phyloP scores from a whole-genome alignment of 53 echinoderm and acorn worm genomes.

The Arbacia lixula region DNA sequence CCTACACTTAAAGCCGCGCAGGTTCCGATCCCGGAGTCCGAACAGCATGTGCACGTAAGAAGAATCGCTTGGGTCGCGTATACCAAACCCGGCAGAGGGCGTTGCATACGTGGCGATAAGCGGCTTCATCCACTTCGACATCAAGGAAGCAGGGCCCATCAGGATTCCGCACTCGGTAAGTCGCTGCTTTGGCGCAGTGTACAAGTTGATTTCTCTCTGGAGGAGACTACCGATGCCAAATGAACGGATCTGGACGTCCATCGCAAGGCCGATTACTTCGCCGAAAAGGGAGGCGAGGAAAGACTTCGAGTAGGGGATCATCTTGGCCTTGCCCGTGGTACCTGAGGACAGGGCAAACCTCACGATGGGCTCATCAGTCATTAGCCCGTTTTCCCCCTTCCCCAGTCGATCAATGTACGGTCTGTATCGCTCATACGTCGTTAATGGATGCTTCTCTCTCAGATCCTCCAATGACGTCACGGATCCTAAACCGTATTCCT shows the following conservation, averaged over 20 bases:
- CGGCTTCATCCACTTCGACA: slow-evolving; percentile 37
- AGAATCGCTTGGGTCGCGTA: slow-evolving; percentile 53
- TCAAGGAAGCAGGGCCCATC: slow-evolving; percentile 50
- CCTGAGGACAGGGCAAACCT: slow-evolving; percentile 70
- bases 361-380: slow-evolving; percentile 37
- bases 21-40: slow-evolving; percentile 67
- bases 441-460: slow-evolving; percentile 65
- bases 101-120: slow-evolving; percentile 43
- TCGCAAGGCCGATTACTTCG: not conserved
- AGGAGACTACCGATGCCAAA: slow-evolving; percentile 34
- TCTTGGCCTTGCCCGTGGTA: slow-evolving; percentile 77
- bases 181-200: slow-evolving; percentile 49
- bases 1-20: slow-evolving; percentile 17
- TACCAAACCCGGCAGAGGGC: slow-evolving; percentile 54
- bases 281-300: not conserved
- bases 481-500: slow-evolving; percentile 45
- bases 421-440: slow-evolving; percentile 71
- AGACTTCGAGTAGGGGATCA: slow-evolving; percentile 46
- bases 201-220: slow-evolving; percentile 45
- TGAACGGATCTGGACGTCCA: not conserved
- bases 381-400: slow-evolving; percentile 53
- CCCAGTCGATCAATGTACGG: slow-evolving; percentile 72
- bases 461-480: slow-evolving; percentile 65
- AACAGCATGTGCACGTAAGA: slow-evolving; percentile 79
- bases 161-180: slow-evolving; percentile 56